Base-by-base conservation (phyloP, 2,888 invertebrate genomes). In the Xylocampa areola region DNA sequence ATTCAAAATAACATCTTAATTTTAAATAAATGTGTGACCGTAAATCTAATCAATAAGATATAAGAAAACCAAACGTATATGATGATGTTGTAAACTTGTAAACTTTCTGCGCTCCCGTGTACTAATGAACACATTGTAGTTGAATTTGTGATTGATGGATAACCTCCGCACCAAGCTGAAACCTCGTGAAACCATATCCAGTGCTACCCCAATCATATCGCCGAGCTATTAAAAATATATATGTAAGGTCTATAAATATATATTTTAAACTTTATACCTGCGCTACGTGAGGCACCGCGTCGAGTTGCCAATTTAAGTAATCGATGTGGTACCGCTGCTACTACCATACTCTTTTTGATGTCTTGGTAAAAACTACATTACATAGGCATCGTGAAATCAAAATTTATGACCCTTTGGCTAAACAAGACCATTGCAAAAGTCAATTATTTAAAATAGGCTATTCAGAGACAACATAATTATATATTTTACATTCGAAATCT, bases 371-470 rank as follows among this genome's bases (percentile, higher is more conserved):
- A 58, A 49, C 41, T 57, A 40, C 19, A 69, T 61, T 57, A 48
- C 35, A 49, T 65, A 64, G 5, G 37, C 39, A 60, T 49, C 57
- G 55, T 71, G 33, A 57, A 60, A 49, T 55, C 35, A 57, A 67
- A 58, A 49, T 49, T 32, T 51, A 60, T 32, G 11, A 76, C 68
- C 73, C 67, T 79, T 82, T 84, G 77, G 77, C 78, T 77, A 80
- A 80, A 79, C 73, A 73, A 82, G 87, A 90, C 89, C 88, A 89
- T 84, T 81, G 79, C 80, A 79, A 80, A 80, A 82, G 92, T 92
- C 92, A 92, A 92, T 92, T 91, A 88, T 81, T 79, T 80, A 82
- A 84, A 83, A 82, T 87, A 89, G 79, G 80, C 81, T 88, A 83
- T 80, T 80, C 75, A 77, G 78, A 76, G 51, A 73, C 76, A 62